Percentiles rank a stretch among this genome's conserved stretches.
Evolutionary conservation across 2,797 vertebrate genomes (phyloP).

Genomic region (Pantherophis alleghaniensis): DNA sequence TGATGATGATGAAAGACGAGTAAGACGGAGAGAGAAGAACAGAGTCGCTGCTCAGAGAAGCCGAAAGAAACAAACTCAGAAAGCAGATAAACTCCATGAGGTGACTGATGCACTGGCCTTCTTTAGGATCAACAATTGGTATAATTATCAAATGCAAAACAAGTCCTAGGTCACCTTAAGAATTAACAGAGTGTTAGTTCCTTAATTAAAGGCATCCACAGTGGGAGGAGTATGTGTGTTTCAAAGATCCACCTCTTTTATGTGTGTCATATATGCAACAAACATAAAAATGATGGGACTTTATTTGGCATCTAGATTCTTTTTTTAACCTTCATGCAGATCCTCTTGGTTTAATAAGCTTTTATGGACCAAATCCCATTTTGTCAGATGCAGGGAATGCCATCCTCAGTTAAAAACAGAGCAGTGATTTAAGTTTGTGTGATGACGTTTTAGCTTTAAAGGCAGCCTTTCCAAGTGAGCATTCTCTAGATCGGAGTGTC

Average conservation of each 20-base stretch:
- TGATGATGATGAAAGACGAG: slow-evolving; percentile 78
- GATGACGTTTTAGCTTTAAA: neutral
- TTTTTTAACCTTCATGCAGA: neutral
- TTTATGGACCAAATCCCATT: neutral
- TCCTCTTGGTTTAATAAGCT: neutral
- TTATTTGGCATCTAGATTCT: neutral
- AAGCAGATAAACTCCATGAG: slow-evolving; percentile 89
- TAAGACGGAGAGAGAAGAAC: slow-evolving; percentile 90
- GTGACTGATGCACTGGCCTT: slow-evolving; percentile 62
- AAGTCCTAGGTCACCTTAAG: neutral
- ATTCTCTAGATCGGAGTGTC: neutral
- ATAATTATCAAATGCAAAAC: neutral
- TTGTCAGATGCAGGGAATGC: neutral
- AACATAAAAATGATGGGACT: neutral
- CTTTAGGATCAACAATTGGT: neutral
- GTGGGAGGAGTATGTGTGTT: neutral
- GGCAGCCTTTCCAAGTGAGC: neutral
- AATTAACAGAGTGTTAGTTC: neutral
- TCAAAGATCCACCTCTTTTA: neutral
- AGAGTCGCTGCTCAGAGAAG: slow-evolving; percentile 91
- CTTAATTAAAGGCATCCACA: neutral
- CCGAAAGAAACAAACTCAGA: slow-evolving; percentile 89
- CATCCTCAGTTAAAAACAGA: neutral
- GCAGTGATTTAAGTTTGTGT: neutral
- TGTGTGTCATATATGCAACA: neutral